Evolutionary conservation across 2,888 invertebrate species (phyloP), one percentile per base, ranked within the genome.

Genomic region (Epinotia brunnichana): DNA sequence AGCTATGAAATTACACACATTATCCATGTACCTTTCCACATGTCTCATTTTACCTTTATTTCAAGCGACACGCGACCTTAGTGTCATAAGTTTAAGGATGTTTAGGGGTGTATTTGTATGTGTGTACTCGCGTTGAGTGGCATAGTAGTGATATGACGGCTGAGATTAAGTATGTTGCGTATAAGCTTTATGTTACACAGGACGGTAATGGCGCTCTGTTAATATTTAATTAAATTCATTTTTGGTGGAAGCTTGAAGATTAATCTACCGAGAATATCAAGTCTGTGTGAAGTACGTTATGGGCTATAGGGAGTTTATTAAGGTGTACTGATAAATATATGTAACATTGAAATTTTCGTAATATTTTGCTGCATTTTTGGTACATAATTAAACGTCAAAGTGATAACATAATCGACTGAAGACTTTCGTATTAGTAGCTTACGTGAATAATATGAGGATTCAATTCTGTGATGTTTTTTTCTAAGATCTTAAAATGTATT

Each of bases 1-100:
- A 59, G 63, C 68, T 73, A 63, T 69, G 73, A 69, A 73, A 73
- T 73, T 63, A 73, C 73, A 68, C 63, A 73, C 73, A 63, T 73
- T 59, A 63, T 63, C 57, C 51, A 62, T 67, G 61, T 61, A 72
- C 62, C 73, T 51, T 69, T n/a, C 5, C 41, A 57, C 51, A 11
- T 44, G 10, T 24, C 39, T 9, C 35, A 7, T 17, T 2, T 44
- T 21, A 19, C 17, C 15, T 21, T 10, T 3, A 21, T 15, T 24
- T 35, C 39, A 11, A 48, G 62, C 54, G n/a, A 72, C 48, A 48
- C 10, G 21, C 15, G 17, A 48, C 72, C 24, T 21, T 68, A 21
- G 39, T 3, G 5, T 13, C 51, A 41, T 13, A n/a, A 21, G 3
- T 2, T 0, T 17, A 62, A 39, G 48, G 24, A 1, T 17, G 7